phyloP scores from a whole-genome alignment of 1,140 invertebrate genomes.

The Vanessa tameamea region DNA sequence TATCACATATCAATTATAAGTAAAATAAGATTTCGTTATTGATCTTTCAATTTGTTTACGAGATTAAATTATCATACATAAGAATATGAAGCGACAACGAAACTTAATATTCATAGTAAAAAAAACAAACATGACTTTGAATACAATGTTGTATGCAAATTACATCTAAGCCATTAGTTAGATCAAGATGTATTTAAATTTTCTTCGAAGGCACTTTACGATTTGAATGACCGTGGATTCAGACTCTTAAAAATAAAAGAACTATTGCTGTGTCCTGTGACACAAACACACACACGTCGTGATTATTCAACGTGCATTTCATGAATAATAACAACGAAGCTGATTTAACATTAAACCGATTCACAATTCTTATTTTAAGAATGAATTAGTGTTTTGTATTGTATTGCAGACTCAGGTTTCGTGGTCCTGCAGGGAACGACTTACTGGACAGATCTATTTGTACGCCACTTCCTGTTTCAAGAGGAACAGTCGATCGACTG shows the following conservation, averaged over 20 bases:
- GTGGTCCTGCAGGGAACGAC: constrained; percentile 94
- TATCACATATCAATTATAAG: constrained; percentile 9
- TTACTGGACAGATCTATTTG: constrained; percentile 98
- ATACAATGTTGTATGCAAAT: constrained; percentile 12
- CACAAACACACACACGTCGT: too few species aligned
- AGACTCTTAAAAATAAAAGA: not conserved
- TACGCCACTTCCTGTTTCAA: constrained; percentile 96
- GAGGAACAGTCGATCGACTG: constrained; percentile 90
- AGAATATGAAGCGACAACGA: not conserved
- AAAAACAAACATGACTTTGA: not conserved
- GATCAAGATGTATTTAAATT: constrained; percentile 9
- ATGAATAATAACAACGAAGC: not conserved
- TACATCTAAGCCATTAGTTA: constrained; percentile 17
- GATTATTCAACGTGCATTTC: not conserved
- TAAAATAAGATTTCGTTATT: not conserved
- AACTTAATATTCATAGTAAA: not conserved
- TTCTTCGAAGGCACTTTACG: constrained; percentile 31
- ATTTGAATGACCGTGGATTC: constrained; percentile 8
- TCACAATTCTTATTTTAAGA: not conserved
- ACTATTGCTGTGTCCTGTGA: not conserved
- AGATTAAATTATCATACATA: not conserved
- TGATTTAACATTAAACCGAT: not conserved
- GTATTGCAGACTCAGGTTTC: constrained; percentile 90
- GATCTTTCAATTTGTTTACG: not conserved
- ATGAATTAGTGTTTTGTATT: not conserved